A percentile compares a stretch with the other conserved stretches of the same genome.
Evolutionary conservation across 2,113 vertebrate species (phyloP).

Genomic region (Lanius ludovicianus): DNA sequence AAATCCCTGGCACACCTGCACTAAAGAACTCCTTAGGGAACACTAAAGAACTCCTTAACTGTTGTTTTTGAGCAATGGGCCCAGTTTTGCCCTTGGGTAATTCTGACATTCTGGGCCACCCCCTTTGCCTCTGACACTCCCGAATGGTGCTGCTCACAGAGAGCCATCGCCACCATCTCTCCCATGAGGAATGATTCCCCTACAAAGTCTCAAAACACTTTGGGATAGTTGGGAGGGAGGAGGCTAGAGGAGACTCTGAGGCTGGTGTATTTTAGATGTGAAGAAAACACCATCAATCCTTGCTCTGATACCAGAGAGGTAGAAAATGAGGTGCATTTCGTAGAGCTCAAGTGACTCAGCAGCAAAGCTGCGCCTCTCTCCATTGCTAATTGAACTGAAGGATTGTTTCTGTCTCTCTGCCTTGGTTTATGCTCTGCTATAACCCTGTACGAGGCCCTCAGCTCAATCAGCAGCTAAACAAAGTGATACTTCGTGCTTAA

Average conservation of each 20-base stretch:
- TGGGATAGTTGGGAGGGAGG: not conserved
- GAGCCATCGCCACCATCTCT: not conserved
- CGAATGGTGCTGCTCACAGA: rapidly evolving
- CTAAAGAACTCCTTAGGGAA: not conserved
- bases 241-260: not conserved
- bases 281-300: not conserved
- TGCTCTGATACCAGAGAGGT: not conserved
- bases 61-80: not conserved
- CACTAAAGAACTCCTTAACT: not conserved
- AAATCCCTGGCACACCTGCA: not conserved
- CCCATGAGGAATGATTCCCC: rapidly evolving
- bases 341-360: not conserved
- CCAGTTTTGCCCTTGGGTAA: not conserved
- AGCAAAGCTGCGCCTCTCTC: not conserved
- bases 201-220: not conserved
- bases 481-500: not conserved
- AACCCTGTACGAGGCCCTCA: not conserved
- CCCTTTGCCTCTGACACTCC: not conserved
- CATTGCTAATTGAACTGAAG: not conserved
- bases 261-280: not conserved
- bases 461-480: not conserved
- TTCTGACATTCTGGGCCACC: not conserved
- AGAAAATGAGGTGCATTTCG: not conserved
- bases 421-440: not conserved
- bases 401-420: not conserved